A percentile compares a stretch with the other conserved stretches of the same genome.
Conservation (phyloP, 2,888 invertebrate species). For the Scaptomyza tumidula region DNA sequence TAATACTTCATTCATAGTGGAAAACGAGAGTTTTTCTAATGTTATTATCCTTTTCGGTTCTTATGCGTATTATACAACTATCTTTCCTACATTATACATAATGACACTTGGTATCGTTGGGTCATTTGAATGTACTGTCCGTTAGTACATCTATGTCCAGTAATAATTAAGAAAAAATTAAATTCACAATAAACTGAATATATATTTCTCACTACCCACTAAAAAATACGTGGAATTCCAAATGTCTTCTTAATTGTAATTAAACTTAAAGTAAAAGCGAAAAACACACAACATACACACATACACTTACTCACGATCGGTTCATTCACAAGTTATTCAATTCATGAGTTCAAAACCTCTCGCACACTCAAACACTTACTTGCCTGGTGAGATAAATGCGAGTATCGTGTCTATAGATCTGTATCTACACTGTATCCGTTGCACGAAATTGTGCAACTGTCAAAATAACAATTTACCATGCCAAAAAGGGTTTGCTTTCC, state of each 20-base stretch:
- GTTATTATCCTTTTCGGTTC: no score
- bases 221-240: constrained; percentile 7
- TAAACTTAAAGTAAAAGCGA: constrained; percentile 69
- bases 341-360: constrained; percentile 62
- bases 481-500: constrained; percentile 53
- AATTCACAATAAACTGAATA: neutral
- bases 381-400: constrained; percentile 22
- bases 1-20: no score
- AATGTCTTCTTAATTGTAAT: constrained; percentile 36
- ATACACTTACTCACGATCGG: constrained; percentile 56
- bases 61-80: no score
- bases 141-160: no score
- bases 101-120: no score
- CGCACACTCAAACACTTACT: constrained; percentile 49
- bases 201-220: neutral
- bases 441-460: constrained; percentile 80
- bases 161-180: no score
- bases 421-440: constrained; percentile 60
- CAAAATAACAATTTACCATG: constrained; percentile 75
- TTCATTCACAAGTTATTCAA: constrained; percentile 72
- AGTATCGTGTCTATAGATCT: constrained; percentile 68
- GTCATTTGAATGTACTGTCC: no score
- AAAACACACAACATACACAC: constrained; percentile 35
- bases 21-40: no score
- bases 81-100: no score